Conservation (phyloP, 2,888 invertebrate species). For the Cataglyphis rosenhaueri region DNA sequence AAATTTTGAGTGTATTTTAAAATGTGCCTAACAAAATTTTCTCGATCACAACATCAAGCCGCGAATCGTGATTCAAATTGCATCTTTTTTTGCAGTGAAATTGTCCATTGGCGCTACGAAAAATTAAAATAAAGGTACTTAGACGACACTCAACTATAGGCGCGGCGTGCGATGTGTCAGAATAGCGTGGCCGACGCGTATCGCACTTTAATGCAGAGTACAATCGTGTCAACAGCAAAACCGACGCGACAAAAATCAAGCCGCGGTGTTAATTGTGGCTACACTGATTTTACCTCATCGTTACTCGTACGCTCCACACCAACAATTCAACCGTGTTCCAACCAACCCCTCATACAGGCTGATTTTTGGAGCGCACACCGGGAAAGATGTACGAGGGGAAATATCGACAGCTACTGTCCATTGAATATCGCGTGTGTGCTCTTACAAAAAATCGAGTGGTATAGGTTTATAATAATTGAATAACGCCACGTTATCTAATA, state of each 20-base stretch:
- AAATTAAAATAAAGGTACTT: slow-evolving; percentile 55
- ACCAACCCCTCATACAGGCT: slow-evolving; percentile 48
- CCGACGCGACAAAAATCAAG: slow-evolving; percentile 75
- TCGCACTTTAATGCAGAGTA: slow-evolving; percentile 54
- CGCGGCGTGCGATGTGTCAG: slow-evolving; percentile 43
- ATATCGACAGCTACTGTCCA: slow-evolving; percentile 79
- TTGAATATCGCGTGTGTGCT: slow-evolving; percentile 74
- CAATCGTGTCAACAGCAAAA: slow-evolving; percentile 78
- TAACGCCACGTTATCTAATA: slow-evolving; percentile 44
- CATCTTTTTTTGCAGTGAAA: slow-evolving; percentile 14
- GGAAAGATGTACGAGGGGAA: slow-evolving; percentile 76
- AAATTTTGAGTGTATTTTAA: neutral
- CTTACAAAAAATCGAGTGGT: slow-evolving; percentile 55
- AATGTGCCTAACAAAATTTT: neutral
- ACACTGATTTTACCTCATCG: slow-evolving; percentile 71
- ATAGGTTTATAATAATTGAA: slow-evolving; percentile 65
- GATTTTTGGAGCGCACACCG: slow-evolving; percentile 60
- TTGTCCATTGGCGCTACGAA: slow-evolving; percentile 23
- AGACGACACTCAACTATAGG: slow-evolving; percentile 43
- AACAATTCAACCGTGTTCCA: slow-evolving; percentile 59
- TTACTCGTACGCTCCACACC: slow-evolving; percentile 63
- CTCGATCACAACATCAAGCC: neutral
- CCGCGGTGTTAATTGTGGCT: slow-evolving; percentile 74
- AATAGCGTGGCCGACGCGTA: slow-evolving; percentile 38
- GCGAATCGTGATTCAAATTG: slow-evolving; percentile 10